phyloP scores from a whole-genome alignment of 2,113 vertebrate species.

The Strigops habroptila region DNA sequence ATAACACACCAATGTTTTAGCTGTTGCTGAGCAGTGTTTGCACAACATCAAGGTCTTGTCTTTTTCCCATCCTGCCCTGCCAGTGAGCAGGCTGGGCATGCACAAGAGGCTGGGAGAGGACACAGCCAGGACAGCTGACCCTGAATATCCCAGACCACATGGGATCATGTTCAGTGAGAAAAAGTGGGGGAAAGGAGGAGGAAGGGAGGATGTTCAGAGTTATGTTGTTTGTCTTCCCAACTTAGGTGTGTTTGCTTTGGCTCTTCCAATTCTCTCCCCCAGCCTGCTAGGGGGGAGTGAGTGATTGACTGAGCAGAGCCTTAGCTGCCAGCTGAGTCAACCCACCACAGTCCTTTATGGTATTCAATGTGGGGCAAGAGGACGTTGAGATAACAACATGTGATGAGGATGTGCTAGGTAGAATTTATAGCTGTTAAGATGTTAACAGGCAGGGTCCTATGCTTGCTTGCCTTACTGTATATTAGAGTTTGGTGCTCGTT shows the following conservation, averaged over 20 bases:
- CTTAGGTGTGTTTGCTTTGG: background rate
- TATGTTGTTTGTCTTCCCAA: background rate
- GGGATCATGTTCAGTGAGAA: background rate
- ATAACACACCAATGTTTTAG: fast-evolving
- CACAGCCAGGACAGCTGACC: background rate
- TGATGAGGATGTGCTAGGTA: background rate
- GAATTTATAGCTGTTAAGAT: background rate
- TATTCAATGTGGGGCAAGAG: fast-evolving
- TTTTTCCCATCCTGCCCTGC: background rate
- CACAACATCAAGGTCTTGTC: background rate
- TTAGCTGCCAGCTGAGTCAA: background rate
- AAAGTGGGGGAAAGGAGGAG: background rate
- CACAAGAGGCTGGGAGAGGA: background rate
- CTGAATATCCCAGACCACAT: fast-evolving
- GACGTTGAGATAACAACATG: background rate
- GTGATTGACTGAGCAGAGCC: background rate
- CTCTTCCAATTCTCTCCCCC: background rate
- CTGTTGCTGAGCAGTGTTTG: background rate
- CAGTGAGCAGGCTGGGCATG: too few species aligned
- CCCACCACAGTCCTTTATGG: background rate
- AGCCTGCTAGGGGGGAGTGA: background rate
- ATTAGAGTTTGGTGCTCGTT: background rate
- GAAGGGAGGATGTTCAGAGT: background rate
- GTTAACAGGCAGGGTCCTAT: background rate
- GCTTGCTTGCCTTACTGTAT: background rate